phyloP scores from a whole-genome alignment of 2,113 vertebrate species.

The Sclerurus mexicanus region DNA sequence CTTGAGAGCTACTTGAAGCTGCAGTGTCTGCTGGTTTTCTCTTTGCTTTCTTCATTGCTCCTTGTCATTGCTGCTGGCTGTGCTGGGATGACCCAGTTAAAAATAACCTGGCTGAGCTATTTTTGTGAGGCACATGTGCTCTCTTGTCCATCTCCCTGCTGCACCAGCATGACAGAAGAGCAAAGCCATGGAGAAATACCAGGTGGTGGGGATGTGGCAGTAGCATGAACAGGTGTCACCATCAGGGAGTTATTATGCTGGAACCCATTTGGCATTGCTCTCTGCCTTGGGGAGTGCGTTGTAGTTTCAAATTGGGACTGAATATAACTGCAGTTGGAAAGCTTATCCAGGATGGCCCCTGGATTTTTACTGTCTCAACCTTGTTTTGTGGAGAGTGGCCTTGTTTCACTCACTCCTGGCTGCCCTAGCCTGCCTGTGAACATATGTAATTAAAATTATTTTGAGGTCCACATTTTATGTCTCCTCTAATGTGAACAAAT shows the following conservation, averaged over 20 bases:
- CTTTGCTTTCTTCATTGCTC: neutral
- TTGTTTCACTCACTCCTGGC: neutral
- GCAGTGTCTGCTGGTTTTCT: neutral
- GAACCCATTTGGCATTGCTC: neutral
- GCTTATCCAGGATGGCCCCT: neutral
- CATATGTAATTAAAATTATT: neutral
- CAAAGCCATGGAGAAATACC: neutral
- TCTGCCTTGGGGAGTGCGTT: neutral
- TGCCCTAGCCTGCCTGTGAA: neutral
- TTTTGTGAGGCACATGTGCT: neutral
- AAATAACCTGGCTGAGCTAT: conserved; percentile 26
- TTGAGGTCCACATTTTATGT: neutral
- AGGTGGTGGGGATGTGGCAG: neutral
- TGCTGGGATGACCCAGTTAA: neutral
- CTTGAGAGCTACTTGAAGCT: neutral
- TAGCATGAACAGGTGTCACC: neutral
- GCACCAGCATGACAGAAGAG: neutral
- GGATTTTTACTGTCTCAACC: neutral
- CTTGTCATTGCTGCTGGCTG: neutral
- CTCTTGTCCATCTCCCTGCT: neutral
- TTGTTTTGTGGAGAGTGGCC: neutral
- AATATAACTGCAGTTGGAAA: neutral
- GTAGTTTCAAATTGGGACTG: neutral
- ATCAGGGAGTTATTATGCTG: neutral
- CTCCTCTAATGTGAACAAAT: neutral